A percentile compares a stretch with the other conserved stretches of the same genome.
Evolutionary conservation across 2,797 vertebrate species (phyloP).

Genomic region (Staurois parvus): DNA sequence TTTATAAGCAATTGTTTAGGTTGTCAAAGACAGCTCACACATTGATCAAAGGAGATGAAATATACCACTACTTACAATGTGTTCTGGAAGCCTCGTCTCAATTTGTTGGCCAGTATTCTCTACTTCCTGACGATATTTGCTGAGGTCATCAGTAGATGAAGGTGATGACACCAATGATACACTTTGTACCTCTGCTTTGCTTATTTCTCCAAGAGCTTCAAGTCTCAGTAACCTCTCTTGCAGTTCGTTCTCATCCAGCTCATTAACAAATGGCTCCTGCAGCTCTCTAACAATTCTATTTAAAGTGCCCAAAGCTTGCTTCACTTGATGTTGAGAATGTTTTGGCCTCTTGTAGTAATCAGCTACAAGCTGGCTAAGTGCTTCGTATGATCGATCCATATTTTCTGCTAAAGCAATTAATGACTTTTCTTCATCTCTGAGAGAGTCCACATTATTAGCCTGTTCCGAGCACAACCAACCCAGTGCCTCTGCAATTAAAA

Average conservation of each 20-base stretch:
- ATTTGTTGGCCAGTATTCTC: conserved; percentile 72
- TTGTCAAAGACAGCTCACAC: too few species aligned
- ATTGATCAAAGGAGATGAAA: background rate
- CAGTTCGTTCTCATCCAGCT: conserved; percentile 71
- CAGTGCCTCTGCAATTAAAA: conserved; percentile 65
- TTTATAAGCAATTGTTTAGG: too few species aligned
- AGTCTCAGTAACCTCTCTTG: conserved; percentile 75
- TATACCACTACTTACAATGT: conserved; percentile 77
- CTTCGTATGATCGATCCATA: conserved; percentile 62
- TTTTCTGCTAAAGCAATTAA: conserved; percentile 67
- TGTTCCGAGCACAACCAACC: conserved; percentile 69
- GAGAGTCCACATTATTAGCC: conserved; percentile 64
- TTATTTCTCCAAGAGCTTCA: conserved; percentile 75
- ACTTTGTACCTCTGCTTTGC: conserved; percentile 75
- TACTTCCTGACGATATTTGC: conserved; percentile 70
- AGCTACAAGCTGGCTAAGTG: conserved; percentile 66
- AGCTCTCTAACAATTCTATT: conserved; percentile 73
- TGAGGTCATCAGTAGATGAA: conserved; percentile 60
- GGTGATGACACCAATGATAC: conserved; percentile 72
- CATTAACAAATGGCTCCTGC: conserved; percentile 70
- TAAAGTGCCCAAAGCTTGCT: conserved; percentile 66
- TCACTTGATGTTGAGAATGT: conserved; percentile 63
- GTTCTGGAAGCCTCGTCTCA: conserved; percentile 74
- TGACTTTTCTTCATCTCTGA: conserved; percentile 68
- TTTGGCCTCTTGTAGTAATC: conserved; percentile 59